Conservation (phyloP, 2,888 invertebrate genomes). For the Corythucha ciliata region DNA sequence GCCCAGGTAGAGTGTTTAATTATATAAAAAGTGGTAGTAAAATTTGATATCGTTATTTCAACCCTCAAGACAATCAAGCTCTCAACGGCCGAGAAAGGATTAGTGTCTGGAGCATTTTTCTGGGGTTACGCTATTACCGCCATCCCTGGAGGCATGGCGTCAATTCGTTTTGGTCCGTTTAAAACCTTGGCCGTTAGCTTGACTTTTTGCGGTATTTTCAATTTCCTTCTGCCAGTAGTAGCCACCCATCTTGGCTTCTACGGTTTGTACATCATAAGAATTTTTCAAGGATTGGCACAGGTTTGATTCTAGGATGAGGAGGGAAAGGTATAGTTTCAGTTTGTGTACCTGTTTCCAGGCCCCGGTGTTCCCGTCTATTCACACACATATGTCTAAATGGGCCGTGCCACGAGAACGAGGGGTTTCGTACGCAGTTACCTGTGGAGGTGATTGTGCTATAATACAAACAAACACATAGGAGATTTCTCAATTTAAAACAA, state of each 20-base stretch:
- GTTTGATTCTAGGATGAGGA: constrained; percentile 33
- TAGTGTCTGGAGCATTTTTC: constrained; percentile 48
- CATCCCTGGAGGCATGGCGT: constrained; percentile 59
- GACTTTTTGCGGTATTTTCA: constrained; percentile 59
- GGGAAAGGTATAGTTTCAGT: not conserved
- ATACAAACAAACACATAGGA: too few species aligned
- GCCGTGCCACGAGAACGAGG: constrained; percentile 60
- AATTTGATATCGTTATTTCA: too few species aligned
- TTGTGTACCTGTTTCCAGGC: constrained; percentile 45
- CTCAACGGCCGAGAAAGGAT: constrained; percentile 42
- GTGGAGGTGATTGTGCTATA: constrained; percentile 29
- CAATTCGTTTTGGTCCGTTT: constrained; percentile 65
- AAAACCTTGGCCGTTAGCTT: constrained; percentile 52
- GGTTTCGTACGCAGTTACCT: constrained; percentile 43
- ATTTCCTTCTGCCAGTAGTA: constrained; percentile 36
- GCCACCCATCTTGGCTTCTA: constrained; percentile 54
- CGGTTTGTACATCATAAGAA: constrained; percentile 54
- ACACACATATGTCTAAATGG: constrained; percentile 62
- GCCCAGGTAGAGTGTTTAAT: too few species aligned
- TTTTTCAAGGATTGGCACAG: constrained; percentile 59
- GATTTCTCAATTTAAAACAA: too few species aligned
- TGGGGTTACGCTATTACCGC: constrained; percentile 51
- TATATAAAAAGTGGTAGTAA: too few species aligned
- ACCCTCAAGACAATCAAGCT: constrained; percentile 43
- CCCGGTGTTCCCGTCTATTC: constrained; percentile 55